A percentile compares a stretch with the other conserved stretches of the same genome.
Conservation (phyloP, 37 sponge, comb jelly and placozoan species). For the Dysidea cf. avara region DNA sequence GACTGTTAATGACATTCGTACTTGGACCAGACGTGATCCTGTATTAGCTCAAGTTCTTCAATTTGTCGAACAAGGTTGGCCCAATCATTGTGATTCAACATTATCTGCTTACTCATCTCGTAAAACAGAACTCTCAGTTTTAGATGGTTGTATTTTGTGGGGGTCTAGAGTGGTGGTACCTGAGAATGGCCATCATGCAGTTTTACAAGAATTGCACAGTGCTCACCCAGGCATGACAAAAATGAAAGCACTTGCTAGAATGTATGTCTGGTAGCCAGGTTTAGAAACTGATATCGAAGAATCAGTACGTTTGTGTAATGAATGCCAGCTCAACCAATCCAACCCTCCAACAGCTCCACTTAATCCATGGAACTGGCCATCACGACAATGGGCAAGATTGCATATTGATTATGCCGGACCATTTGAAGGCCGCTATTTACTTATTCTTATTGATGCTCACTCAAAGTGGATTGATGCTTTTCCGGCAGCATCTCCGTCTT, state of each 20-base stretch:
- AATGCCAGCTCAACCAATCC: conserved; percentile 1
- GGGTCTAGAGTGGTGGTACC: no score
- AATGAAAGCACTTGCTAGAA: conserved; percentile 28
- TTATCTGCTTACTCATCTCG: not conserved
- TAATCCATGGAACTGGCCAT: conserved; percentile 2
- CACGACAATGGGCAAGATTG: not conserved
- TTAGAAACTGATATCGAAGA: conserved; percentile 14
- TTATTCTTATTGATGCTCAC: not conserved
- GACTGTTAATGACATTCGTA: no score
- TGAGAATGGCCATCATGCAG: no score
- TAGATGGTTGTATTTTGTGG: conserved; percentile 32
- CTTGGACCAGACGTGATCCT: no score
- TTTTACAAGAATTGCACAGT: conserved; percentile 12
- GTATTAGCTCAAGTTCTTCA: no score
- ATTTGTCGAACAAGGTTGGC: no score
- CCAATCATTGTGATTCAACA: no score
- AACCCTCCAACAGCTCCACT: conserved; percentile 7
- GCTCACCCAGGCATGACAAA: conserved; percentile 2
- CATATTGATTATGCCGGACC: conserved; percentile 21
- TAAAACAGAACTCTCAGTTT: conserved; percentile 2
- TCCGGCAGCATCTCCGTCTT: not conserved
- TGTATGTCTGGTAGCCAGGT: conserved; percentile 27
- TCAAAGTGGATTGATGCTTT: conserved; percentile 5
- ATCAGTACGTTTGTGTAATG: not conserved
- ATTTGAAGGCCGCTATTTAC: not conserved